These are phyloP conservation scores for Aquatica leii DNA, from an alignment of 2,888 invertebrate genomes.

Conservation along the genomic window DNA sequence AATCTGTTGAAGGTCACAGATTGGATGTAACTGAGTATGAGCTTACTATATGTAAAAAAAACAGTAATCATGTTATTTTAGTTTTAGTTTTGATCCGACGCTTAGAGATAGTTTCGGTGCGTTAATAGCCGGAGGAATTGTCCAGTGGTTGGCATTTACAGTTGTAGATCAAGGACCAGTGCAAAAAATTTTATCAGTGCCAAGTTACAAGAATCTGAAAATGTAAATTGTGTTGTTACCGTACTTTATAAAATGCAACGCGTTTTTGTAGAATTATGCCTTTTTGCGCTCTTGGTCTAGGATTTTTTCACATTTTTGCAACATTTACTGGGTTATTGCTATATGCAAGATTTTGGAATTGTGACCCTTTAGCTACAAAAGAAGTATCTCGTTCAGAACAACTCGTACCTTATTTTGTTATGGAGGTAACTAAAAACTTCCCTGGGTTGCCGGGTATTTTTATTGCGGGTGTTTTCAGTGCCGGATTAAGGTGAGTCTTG, in stretches of 20 bases:
- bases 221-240: constrained; percentile 48
- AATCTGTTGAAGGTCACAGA: constrained; percentile 65
- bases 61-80: too few species aligned
- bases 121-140: constrained; percentile 66
- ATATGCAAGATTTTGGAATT: constrained; percentile 70
- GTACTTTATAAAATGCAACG: constrained; percentile 17
- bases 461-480: constrained; percentile 75
- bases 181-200: constrained; percentile 65
- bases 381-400: constrained; percentile 65
- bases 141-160: constrained; percentile 64
- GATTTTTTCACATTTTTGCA: constrained; percentile 65
- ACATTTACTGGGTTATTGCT: constrained; percentile 67
- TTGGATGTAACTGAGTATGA: constrained; percentile 71
- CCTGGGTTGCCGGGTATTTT: constrained; percentile 78
- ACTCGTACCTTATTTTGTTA: constrained; percentile 71
- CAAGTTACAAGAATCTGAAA: constrained; percentile 64
- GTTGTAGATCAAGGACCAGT: constrained; percentile 67
- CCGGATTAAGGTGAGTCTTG: constrained; percentile 67
- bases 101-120: constrained; percentile 69
- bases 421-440: constrained; percentile 69
- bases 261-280: constrained; percentile 18
- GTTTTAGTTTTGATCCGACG: constrained; percentile 68
- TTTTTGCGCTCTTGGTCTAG: constrained; percentile 60
- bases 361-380: constrained; percentile 68
- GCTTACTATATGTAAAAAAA: too few species aligned